phyloP scores from a whole-genome alignment of 92 coral and sea anemone genomes.

The Pocillopora meandrina region DNA sequence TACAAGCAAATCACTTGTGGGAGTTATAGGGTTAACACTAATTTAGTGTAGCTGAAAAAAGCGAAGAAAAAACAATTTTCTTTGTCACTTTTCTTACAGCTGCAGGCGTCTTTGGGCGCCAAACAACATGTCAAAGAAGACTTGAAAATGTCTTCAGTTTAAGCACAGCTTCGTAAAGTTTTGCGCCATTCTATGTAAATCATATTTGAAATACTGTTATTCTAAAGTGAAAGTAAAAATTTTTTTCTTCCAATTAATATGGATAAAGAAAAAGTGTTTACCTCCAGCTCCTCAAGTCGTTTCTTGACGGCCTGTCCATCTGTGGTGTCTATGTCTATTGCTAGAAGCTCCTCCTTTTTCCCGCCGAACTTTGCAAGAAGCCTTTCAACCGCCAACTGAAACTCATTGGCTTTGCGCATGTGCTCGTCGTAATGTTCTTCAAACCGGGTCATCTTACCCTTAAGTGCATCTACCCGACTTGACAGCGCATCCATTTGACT shows the following conservation, averaged over 20 bases:
- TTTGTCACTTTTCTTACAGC: no score
- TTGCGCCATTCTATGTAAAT: no score
- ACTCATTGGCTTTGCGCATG: constrained; percentile 72
- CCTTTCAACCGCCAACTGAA: constrained; percentile 84
- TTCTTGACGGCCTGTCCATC: constrained; percentile 65
- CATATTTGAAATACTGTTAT: no score
- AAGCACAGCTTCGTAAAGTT: no score
- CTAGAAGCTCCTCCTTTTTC: constrained; percentile 65
- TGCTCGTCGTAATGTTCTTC: constrained; percentile 93
- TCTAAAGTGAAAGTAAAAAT: no score
- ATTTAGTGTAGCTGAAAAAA: no score
- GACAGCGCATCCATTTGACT: constrained; percentile 88
- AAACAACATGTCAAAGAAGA: no score
- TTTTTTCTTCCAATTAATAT: neutral
- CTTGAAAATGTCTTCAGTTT: no score
- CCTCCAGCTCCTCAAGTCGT: constrained; percentile 85
- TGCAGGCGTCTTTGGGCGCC: no score
- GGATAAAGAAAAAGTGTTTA: constrained; percentile 13
- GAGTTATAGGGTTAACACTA: no score
- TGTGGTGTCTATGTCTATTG: constrained; percentile 70
- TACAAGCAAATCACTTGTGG: no score
- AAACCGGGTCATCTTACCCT: constrained; percentile 73
- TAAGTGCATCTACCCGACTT: constrained; percentile 78
- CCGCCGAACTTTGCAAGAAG: constrained; percentile 86
- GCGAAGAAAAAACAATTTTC: no score